These are phyloP conservation scores for Acipenser oxyrinchus DNA, from an alignment of 2,797 vertebrate species.

Conservation along the genomic window DNA sequence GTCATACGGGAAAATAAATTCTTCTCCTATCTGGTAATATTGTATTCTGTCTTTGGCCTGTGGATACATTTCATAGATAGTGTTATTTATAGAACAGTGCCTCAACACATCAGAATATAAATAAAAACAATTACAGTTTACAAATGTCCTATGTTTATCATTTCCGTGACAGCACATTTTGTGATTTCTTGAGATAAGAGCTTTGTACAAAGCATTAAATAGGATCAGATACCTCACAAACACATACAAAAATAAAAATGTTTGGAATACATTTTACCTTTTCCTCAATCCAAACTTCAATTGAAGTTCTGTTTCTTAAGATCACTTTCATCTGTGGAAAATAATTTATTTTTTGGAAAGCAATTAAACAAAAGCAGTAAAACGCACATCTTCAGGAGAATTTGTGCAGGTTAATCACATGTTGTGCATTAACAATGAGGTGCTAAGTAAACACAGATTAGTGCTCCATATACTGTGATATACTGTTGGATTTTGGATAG, in stretches of 20 bases:
- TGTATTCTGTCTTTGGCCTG: conserved; percentile 98
- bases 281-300: conserved; percentile 98
- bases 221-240: background rate
- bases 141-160: too few species aligned
- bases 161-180: too few species aligned
- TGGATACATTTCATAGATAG: background rate
- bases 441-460: background rate
- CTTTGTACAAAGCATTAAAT: too few species aligned
- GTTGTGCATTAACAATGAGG: too few species aligned
- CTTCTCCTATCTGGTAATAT: conserved; percentile 93
- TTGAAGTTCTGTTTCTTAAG: conserved; percentile 95
- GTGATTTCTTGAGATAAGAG: too few species aligned
- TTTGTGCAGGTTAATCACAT: too few species aligned
- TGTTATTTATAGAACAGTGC: too few species aligned
- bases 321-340: conserved; percentile 88
- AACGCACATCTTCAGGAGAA: background rate
- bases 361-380: too few species aligned
- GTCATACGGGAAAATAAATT: conserved; percentile 90
- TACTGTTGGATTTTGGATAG: too few species aligned
- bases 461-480: too few species aligned
- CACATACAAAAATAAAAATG: background rate
- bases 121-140: too few species aligned
- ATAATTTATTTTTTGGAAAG: conserved; percentile 5
- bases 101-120: too few species aligned
- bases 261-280: conserved; percentile 62